Evolutionary conservation across 1,140 invertebrate genomes (phyloP), one percentile per base, ranked within the genome.

Genomic region (Drosophila neocordata): DNA sequence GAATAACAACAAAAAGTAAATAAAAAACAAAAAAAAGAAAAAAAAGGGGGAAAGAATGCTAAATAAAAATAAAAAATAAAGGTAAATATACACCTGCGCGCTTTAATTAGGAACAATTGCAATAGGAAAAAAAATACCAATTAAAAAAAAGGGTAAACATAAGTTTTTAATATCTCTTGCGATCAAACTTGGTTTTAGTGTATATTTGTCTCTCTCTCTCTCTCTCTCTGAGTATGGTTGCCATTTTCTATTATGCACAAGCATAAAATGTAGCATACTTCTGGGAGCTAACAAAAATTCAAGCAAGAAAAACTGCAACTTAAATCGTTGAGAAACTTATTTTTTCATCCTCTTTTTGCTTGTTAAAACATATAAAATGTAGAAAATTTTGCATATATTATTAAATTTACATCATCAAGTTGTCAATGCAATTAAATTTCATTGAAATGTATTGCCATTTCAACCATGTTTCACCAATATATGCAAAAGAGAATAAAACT

Each of bases 31-130:
- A 15, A 18, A 44, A 2, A 18, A 20, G 8, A 20, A 20, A 48
- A 9, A 11, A 20, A 44, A 44, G 12, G 38, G 13, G 2, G 15
- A 18, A 12, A 24, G n/a, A n/a, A n/a, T 24, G 4, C 24, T 1
- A 18, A 44, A 44, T 2, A 44, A 15, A 44, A 9, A 44, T 7
- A 44, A 44, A 24, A n/a, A n/a, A n/a, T n/a, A 18, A 18, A 7
- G 41, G 15, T 3, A 44, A 48, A 48, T 48, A 48, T 48, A 48
- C 41, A 48, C 41, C 41, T 48, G 41, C 18, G 7, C 13, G 41
- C 15, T 20, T 48, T 48, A 20, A 48, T 48, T 48, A 20, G 9
- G 41, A 48, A 20, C 41, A 48, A 48, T 48, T 48, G 18, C 15
- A 48, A 48, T 18, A 48, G 41, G 4, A 48, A 38, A 44, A 15